phyloP scores from a whole-genome alignment of 2,888 invertebrate species.

The Leptinotarsa rubiginosa region DNA sequence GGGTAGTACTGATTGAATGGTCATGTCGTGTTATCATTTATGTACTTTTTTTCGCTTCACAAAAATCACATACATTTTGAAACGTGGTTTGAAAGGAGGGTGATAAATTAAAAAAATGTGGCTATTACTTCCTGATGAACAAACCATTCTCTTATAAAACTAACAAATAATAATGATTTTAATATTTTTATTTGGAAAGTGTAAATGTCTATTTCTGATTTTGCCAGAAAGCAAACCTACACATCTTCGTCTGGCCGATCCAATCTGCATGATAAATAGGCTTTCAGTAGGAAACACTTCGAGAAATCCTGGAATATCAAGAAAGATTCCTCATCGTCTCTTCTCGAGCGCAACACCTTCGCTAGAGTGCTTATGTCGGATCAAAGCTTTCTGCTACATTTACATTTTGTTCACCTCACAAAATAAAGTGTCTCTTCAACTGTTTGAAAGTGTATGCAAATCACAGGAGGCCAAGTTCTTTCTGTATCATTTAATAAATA shows the following conservation, averaged over 20 bases:
- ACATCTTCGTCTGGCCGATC: neutral
- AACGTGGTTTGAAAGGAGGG: too few species aligned
- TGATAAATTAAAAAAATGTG: too few species aligned
- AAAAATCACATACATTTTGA: too few species aligned
- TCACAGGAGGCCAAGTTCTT: neutral
- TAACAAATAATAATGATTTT: too few species aligned
- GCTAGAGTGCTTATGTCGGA: conserved; percentile 9
- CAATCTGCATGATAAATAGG: neutral
- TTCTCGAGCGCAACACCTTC: neutral
- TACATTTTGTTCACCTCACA: conserved; percentile 1
- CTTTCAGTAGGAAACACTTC: neutral
- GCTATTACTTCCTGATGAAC: too few species aligned
- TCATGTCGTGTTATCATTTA: too few species aligned
- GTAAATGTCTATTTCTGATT: too few species aligned
- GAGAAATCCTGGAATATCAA: conserved; percentile 1
- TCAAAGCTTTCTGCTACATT: conserved; percentile 16
- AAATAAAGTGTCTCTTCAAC: neutral
- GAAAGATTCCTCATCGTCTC: neutral
- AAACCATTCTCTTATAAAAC: too few species aligned
- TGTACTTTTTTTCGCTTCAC: too few species aligned
- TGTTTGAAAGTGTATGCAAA: neutral
- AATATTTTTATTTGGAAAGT: too few species aligned
- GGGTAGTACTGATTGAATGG: too few species aligned
- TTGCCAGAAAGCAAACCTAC: too few species aligned
- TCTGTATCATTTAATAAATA: neutral